Evolutionary conservation across 2,797 vertebrate species (phyloP), one percentile per base, ranked within the genome.

Genomic region (Epinephelus awoara): DNA sequence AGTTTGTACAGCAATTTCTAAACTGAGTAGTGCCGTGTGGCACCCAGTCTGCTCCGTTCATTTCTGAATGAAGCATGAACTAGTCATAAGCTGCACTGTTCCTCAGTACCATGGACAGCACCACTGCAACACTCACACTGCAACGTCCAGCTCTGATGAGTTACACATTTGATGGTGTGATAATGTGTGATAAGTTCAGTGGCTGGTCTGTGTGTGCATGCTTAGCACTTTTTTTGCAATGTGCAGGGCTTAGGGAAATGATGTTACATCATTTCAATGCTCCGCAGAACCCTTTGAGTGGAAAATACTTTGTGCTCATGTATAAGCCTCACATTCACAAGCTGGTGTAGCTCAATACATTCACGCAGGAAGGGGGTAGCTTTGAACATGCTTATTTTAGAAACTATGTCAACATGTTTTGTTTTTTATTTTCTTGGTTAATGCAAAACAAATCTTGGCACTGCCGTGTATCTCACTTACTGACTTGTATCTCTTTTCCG

Each of bases 311-410:
- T 15, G 10, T 65, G 3, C 40, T 49, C 40, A 15, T 46, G 11
- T 9, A 17, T 42, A 15, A 40, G 19, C n/a, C n/a, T 12, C 11
- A 44, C 42, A 44, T 58, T 17, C 11, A n/a, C 27, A 3, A 27
- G 49, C 25, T 4, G 6, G 15, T 27, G 29, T 21, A 19, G 15
- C 44, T 25, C 54, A 62, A 57, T 34, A 50, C 9, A 10, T 55
- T 52, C 49, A 47, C 40, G 3, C 58, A 47, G 52, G 58, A 73
- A 73, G 68, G 68, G 18, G 51, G 58, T 40, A 27, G 21, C 13
- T 54, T 49, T 72, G 44, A 67, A 56, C 56, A 21, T 40, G 6
- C 29, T 49, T 67, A 42, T 57, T 68, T 82, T 49, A 57, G 44
- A 72, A 17, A 23, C 27, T 11, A 21, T 4, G 5, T 42, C 29